Base-by-base conservation (phyloP, 2,888 invertebrate genomes). In the Pollenia griseotomentosa region DNA sequence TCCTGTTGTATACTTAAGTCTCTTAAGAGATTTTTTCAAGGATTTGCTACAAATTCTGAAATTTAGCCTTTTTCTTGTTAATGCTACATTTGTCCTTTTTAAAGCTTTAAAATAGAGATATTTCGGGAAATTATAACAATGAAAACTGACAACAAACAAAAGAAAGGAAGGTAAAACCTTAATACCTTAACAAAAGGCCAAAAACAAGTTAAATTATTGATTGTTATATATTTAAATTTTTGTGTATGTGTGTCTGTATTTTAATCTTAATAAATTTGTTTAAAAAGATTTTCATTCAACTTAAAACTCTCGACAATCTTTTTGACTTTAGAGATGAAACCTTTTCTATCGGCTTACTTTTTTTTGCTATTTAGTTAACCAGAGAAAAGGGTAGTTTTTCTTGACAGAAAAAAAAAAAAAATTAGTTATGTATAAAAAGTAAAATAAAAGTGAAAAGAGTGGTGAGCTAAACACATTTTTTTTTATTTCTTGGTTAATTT, bases 261-360 rank as follows among this genome's bases (percentile, higher is more conserved):
- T 61, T 85, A 78, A 78, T 78, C 66, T 68, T 66, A 40, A 46
- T 57, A 68, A 78, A 78, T 66, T 57, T 57, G 40, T 68, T 68
- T 68, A 48, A 78, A 33, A 10, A 57, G 66, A 57, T 68, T 68
- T 57, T 48, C 16, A 42, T 2, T 9, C 44, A 55, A n/a, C 11
- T 46, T 57, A 68, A 77, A 46, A 9, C 78, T 57, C 33, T 46
- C 23, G 46, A 42, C 14, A 51, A 63, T 63, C 44, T 42, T 51
- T 48, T 63, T 46, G n/a, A 44, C 77, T 77, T 44, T 44, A 16
- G 3, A n/a, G 0, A 42, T 44, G 7, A n/a, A 11, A 68, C 16
- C 12, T 40, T 61, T 61, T 59, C 23, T 23, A 2, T 23, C 23
- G 1, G 23, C 23, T 2, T 23, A 23, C 23, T 53, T 42, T 12